Conservation (phyloP, 2,888 invertebrate genomes). For the Leucophenga montana region DNA sequence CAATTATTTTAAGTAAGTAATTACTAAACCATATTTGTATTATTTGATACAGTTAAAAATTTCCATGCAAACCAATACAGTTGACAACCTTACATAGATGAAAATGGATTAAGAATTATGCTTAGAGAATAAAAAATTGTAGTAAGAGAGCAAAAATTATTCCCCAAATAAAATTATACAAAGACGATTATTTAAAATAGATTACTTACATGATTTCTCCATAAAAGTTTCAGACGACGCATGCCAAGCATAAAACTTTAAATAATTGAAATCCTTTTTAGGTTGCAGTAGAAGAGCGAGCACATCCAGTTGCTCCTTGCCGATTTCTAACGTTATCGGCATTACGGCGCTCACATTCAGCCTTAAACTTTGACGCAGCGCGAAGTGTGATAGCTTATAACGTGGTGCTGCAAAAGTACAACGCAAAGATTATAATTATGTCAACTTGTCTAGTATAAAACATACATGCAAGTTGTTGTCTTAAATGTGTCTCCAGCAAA, state of each 20-base stretch:
- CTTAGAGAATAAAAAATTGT: too few relatives aligned
- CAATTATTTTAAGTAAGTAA: too few relatives aligned
- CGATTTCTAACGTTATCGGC: constrained; percentile 37
- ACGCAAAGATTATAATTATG: too few relatives aligned
- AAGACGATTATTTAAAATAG: too few relatives aligned
- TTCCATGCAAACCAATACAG: too few relatives aligned
- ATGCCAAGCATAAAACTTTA: constrained; percentile 61
- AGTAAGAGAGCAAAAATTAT: too few relatives aligned
- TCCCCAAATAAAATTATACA: too few relatives aligned
- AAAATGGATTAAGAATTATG: too few relatives aligned
- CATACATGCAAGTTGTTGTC: constrained; percentile 48
- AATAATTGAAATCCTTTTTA: constrained; percentile 27
- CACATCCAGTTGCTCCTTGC: constrained; percentile 45
- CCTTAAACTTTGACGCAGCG: constrained; percentile 57
- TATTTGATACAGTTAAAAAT: too few relatives aligned
- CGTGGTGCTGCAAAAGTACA: constrained; percentile 40
- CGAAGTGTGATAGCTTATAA: constrained; percentile 60
- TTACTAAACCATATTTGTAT: too few relatives aligned
- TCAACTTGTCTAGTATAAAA: too few relatives aligned
- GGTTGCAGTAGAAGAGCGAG: constrained; percentile 51
- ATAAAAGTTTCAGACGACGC: constrained; percentile 47
- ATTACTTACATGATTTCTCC: constrained; percentile 61
- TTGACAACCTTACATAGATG: too few relatives aligned
- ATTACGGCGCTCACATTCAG: constrained; percentile 49
- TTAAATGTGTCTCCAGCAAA: constrained; percentile 46